Conservation (phyloP, 2,888 invertebrate species). For the Caenorhabditis macrosperma region DNA sequence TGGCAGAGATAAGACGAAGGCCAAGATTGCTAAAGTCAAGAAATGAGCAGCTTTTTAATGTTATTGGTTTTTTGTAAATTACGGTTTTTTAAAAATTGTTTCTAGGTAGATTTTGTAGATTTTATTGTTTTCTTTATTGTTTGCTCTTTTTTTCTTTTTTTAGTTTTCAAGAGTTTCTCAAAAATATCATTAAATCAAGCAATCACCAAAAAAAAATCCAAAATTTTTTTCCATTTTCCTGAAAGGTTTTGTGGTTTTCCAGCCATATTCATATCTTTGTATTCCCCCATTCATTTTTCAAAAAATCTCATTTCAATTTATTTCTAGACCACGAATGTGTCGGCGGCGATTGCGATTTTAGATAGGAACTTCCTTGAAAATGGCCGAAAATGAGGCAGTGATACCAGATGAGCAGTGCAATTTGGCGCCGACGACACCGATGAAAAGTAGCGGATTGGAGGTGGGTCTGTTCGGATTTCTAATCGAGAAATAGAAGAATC, state of each 20-base stretch:
- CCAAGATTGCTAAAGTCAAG: conserved; percentile 79
- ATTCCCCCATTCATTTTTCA: not conserved
- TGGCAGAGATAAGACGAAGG: conserved; percentile 76
- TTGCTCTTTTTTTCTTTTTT: conserved; percentile 17
- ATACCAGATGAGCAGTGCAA: conserved; percentile 52
- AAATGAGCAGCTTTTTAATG: conserved; percentile 64
- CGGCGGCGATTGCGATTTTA: too few relatives aligned
- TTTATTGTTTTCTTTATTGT: conserved; percentile 2
- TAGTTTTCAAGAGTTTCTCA: not conserved
- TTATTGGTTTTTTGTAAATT: conserved; percentile 13
- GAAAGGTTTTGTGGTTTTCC: not conserved
- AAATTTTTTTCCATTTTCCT: not conserved
- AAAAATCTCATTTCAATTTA: not conserved
- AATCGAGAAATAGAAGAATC: too few relatives aligned
- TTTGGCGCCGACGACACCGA: conserved; percentile 39
- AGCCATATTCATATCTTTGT: not conserved
- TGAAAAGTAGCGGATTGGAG: conserved; percentile 42
- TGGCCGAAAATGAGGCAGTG: conserved; percentile 21
- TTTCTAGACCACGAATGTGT: not conserved
- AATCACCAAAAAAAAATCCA: not conserved
- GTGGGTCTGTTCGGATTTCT: conserved; percentile 2
- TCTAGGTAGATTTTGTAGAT: conserved; percentile 6
- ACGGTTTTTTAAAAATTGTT: conserved; percentile 2
- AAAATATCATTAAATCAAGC: not conserved
- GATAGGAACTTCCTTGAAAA: too few relatives aligned